These are phyloP conservation scores for Campoplex nolae DNA, from an alignment of 2,888 invertebrate genomes.

Conservation along the genomic window DNA sequence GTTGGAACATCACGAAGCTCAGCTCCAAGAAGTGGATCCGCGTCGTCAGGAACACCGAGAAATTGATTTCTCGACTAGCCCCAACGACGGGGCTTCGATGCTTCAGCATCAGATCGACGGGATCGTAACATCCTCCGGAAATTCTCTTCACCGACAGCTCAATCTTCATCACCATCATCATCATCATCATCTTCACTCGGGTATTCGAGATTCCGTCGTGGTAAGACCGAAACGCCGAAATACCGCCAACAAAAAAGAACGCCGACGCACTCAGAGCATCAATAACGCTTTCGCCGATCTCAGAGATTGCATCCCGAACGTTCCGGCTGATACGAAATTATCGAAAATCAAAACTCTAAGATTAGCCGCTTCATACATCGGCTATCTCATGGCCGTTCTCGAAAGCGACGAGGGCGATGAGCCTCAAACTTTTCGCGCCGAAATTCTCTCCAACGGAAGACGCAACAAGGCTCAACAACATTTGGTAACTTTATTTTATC, in stretches of 20 bases:
- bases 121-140: conserved; percentile 79
- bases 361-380: conserved; percentile 96
- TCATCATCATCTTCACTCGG: conserved; percentile 63
- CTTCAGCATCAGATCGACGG: conserved; percentile 73
- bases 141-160: conserved; percentile 83
- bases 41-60: conserved; percentile 51
- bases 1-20: conserved; percentile 67
- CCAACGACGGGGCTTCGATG: conserved; percentile 15
- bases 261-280: conserved; percentile 96
- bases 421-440: conserved; percentile 94
- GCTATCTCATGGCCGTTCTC: conserved; percentile 95
- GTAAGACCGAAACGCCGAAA: conserved; percentile 89
- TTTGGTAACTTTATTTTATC: conserved; percentile 73
- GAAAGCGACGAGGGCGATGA: conserved; percentile 93
- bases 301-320: conserved; percentile 97
- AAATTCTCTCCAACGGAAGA: conserved; percentile 86
- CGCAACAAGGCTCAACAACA: conserved; percentile 79
- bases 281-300: conserved; percentile 97
- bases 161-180: conserved; percentile 69
- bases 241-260: conserved; percentile 97
- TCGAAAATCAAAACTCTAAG: conserved; percentile 98
- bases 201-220: conserved; percentile 69
- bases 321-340: conserved; percentile 97
- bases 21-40: conserved; percentile 51
- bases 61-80: conserved; percentile 46